Evolutionary conservation across 2,888 invertebrate genomes (phyloP).

Genomic region (Andrena haemorrhoa): DNA sequence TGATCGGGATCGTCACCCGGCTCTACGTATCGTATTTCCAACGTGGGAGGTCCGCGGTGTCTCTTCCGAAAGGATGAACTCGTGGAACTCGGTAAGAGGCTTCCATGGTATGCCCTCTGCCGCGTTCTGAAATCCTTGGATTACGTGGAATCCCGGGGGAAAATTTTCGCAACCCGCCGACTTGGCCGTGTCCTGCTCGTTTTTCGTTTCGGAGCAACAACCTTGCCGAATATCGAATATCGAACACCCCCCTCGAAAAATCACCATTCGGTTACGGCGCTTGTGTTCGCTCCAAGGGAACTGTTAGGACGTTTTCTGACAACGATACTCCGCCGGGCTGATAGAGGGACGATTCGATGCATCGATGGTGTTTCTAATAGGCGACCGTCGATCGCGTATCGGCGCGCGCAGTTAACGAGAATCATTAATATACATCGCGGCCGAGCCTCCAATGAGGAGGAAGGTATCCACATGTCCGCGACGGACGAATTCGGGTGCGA

Average conservation of each 20-base stretch:
- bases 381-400: conserved; percentile 36
- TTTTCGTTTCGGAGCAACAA: background rate
- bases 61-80: conserved; percentile 83
- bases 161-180: conserved; percentile 20
- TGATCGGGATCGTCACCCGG: conserved; percentile 83
- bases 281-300: background rate
- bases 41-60: conserved; percentile 83
- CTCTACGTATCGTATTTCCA: conserved; percentile 80
- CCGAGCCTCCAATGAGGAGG: conserved; percentile 30
- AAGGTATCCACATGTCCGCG: conserved; percentile 61
- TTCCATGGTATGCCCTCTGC: conserved; percentile 73
- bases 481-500: conserved; percentile 77
- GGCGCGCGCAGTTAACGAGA: conserved; percentile 38
- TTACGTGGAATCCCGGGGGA: conserved; percentile 50
- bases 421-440: conserved; percentile 45
- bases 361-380: conserved; percentile 24
- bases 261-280: background rate
- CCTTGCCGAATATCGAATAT: conserved; percentile 37
- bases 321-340: background rate
- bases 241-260: conserved; percentile 12
- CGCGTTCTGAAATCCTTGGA: conserved; percentile 58
- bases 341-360: background rate
- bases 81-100: conserved; percentile 84
- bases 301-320: too few relatives aligned
- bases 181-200: background rate